Conservation (phyloP, 2,113 vertebrate genomes). For the Choloepus hoffmanni region DNA sequence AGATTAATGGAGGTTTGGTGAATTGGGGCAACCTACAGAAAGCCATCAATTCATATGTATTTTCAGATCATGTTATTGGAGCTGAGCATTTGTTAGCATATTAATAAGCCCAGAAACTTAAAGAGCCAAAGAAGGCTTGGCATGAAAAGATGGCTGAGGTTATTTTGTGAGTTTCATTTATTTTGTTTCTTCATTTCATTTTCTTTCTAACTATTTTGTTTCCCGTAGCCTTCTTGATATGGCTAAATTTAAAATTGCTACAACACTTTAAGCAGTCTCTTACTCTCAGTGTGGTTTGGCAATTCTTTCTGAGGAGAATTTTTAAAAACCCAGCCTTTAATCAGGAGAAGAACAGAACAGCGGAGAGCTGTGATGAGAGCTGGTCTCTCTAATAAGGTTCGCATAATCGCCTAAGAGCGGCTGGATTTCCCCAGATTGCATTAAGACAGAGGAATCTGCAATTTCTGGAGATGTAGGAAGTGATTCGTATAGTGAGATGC, state of each 20-base stretch:
- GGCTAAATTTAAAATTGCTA: constrained; percentile 4
- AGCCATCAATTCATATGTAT: background rate
- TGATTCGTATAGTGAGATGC: background rate
- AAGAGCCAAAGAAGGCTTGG: background rate
- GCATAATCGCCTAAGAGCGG: background rate
- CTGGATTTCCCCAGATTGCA: background rate
- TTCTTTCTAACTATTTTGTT: constrained; percentile 62
- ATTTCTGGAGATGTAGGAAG: background rate
- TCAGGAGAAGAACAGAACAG: background rate
- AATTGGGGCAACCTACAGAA: background rate
- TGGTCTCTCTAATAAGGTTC: background rate
- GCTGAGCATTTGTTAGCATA: background rate
- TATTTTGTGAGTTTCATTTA: background rate
- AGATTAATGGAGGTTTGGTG: background rate
- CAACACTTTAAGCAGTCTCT: constrained; percentile 5
- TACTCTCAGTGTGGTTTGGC: background rate
- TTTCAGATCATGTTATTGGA: constrained; percentile 43
- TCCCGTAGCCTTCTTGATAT: constrained; percentile 35
- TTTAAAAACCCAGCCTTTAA: constrained; percentile 46
- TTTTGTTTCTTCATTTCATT: background rate
- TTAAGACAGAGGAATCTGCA: background rate
- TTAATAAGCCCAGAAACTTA: background rate
- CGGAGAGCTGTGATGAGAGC: background rate
- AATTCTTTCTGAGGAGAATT: constrained; percentile 65
- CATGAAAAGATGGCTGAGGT: background rate